phyloP scores from a whole-genome alignment of 2,113 vertebrate species.

The Thalassarche chlororhynchos region DNA sequence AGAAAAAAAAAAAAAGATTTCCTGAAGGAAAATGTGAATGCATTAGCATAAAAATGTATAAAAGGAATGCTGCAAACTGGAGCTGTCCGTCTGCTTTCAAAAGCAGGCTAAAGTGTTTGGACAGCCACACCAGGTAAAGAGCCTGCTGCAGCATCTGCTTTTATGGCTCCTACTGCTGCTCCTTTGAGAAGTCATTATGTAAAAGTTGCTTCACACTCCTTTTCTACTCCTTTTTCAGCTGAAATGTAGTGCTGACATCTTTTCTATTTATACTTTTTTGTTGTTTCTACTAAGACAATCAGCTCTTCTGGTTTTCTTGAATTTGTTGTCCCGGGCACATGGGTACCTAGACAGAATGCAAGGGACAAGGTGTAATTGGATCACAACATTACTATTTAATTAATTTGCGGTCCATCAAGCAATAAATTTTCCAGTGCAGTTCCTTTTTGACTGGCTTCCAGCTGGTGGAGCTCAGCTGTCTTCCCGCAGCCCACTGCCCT shows the following conservation, averaged over 20 bases:
- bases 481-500: background rate
- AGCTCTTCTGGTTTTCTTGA: background rate
- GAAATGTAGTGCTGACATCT: background rate
- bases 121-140: background rate
- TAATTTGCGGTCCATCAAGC: constrained; percentile 16
- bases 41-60: background rate
- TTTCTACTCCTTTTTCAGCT: background rate
- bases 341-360: background rate
- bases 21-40: background rate
- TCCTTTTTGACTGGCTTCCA: constrained; percentile 11
- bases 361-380: background rate
- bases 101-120: background rate
- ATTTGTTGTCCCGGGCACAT: background rate
- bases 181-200: background rate
- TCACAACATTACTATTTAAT: background rate
- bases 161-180: background rate
- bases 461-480: background rate
- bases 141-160: background rate
- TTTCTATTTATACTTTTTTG: background rate
- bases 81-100: background rate
- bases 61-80: background rate
- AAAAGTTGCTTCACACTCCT: background rate
- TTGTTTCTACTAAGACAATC: background rate
- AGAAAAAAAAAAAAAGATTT: background rate
- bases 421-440: background rate